Percentiles rank a stretch among this genome's conserved stretches.
phyloP scores from a whole-genome alignment of 2,888 invertebrate species.

The Patella depressa region DNA sequence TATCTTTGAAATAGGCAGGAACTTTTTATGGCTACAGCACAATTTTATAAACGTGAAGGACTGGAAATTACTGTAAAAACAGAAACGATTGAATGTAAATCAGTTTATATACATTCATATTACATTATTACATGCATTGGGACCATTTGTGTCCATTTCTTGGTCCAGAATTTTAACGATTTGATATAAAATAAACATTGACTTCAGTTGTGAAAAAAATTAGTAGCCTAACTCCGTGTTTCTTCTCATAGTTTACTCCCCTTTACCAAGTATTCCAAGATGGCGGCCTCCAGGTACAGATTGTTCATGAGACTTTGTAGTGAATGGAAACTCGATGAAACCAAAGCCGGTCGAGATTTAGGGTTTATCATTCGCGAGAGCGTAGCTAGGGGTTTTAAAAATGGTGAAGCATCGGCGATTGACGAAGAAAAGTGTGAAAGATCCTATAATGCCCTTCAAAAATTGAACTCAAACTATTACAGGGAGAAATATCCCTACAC shows the following conservation, averaged over 20 bases:
- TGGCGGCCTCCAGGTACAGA: conserved; percentile 30
- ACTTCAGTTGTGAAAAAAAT: too few species aligned
- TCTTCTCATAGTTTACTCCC: not conserved
- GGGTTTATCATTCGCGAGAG: conserved; percentile 25
- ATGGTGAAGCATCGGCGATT: conserved; percentile 29
- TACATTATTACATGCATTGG: too few species aligned
- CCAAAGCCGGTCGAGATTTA: conserved; percentile 27
- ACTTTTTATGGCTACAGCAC: too few species aligned
- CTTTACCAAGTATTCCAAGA: conserved; percentile 16
- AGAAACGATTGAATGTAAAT: too few species aligned
- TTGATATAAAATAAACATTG: too few species aligned
- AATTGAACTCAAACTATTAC: conserved; percentile 19
- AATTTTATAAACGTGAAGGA: too few species aligned
- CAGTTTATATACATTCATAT: too few species aligned
- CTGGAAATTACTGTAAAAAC: too few species aligned
- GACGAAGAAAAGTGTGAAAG: conserved; percentile 23
- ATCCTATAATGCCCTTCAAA: conserved; percentile 28
- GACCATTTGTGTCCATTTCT: too few species aligned
- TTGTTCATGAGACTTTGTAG: conserved; percentile 32
- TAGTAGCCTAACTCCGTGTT: too few species aligned
- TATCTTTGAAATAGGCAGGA: too few species aligned
- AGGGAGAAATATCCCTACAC: conserved; percentile 23
- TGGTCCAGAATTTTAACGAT: too few species aligned
- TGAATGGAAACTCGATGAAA: conserved; percentile 30
- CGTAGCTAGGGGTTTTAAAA: conserved; percentile 32